Conservation (phyloP, 2,888 invertebrate species). For the Rhagophthalmus giganteus region DNA sequence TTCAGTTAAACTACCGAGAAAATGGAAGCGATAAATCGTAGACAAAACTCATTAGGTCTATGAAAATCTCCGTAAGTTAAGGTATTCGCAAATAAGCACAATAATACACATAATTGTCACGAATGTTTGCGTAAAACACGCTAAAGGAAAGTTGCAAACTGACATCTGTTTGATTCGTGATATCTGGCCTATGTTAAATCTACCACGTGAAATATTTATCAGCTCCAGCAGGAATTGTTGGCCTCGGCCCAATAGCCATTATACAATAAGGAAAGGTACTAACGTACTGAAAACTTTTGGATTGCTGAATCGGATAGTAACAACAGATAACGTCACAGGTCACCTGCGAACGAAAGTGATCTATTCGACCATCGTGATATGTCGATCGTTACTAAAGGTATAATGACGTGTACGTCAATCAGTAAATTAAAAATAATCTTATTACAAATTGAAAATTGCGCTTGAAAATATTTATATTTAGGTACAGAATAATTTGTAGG, state of each 20-base stretch:
- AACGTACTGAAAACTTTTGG: constrained; percentile 8
- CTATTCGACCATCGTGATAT: constrained; percentile 16
- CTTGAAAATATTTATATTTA: too few species aligned
- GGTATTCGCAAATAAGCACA: constrained; percentile 22
- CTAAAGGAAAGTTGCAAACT: constrained; percentile 31
- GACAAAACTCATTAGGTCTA: constrained; percentile 19
- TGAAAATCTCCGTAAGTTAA: constrained; percentile 22
- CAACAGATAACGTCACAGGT: constrained; percentile 14
- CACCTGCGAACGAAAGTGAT: constrained; percentile 15
- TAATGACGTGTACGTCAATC: constrained; percentile 21
- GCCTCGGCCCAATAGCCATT: constrained; percentile 11
- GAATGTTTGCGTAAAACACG: constrained; percentile 32
- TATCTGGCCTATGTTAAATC: constrained; percentile 22
- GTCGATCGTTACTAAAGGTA: constrained; percentile 10
- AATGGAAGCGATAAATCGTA: constrained; percentile 6
- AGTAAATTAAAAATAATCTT: neutral
- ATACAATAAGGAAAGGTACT: constrained; percentile 13
- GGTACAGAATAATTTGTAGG: too few species aligned
- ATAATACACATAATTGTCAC: constrained; percentile 30
- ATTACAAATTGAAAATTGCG: neutral
- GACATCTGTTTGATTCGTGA: constrained; percentile 34
- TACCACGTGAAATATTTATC: constrained; percentile 21
- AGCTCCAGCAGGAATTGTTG: constrained; percentile 14
- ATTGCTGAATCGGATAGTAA: constrained; percentile 7
- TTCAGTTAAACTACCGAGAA: neutral